Evolutionary conservation across 2,888 invertebrate genomes (phyloP).

Genomic region (Blera fallax): DNA sequence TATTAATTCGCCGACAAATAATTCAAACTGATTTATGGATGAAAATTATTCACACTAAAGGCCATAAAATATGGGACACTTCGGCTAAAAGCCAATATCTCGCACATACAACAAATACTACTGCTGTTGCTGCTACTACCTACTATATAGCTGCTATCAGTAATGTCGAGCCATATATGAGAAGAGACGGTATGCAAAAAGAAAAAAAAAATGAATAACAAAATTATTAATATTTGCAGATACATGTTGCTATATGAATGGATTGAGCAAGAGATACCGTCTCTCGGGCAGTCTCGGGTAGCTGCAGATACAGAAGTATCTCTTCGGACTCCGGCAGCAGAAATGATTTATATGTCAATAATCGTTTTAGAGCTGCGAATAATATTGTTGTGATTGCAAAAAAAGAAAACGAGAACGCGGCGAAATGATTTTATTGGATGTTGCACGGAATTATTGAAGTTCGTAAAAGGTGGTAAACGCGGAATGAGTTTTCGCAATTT

Average conservation of each 20-base stretch:
- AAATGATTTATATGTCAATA: slow-evolving; percentile 71
- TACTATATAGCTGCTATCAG: slow-evolving; percentile 46
- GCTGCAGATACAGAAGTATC: slow-evolving; percentile 56
- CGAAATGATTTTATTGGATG: slow-evolving; percentile 60
- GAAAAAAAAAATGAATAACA: not conserved
- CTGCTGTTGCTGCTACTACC: slow-evolving; percentile 11
- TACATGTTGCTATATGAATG: slow-evolving; percentile 63
- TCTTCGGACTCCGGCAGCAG: slow-evolving; percentile 38
- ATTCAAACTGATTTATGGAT: slow-evolving; percentile 74
- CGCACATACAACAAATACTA: slow-evolving; percentile 14
- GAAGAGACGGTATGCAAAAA: slow-evolving; percentile 22
- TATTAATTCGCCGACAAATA: slow-evolving; percentile 74
- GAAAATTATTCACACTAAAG: slow-evolving; percentile 74
- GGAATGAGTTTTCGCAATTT: slow-evolving; percentile 30
- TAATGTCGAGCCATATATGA: not conserved
- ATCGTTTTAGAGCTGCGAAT: slow-evolving; percentile 70
- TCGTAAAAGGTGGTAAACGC: slow-evolving; percentile 43
- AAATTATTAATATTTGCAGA: slow-evolving; percentile 47
- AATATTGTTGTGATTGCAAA: slow-evolving; percentile 66
- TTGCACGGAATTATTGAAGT: slow-evolving; percentile 59
- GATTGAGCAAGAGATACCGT: slow-evolving; percentile 53
- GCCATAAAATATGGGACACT: slow-evolving; percentile 72
- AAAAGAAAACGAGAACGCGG: slow-evolving; percentile 16
- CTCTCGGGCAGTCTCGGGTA: slow-evolving; percentile 32
- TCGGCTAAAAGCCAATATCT: slow-evolving; percentile 54